These are phyloP conservation scores for Carapus acus DNA, from an alignment of 2,797 vertebrate species.

Conservation along the genomic window DNA sequence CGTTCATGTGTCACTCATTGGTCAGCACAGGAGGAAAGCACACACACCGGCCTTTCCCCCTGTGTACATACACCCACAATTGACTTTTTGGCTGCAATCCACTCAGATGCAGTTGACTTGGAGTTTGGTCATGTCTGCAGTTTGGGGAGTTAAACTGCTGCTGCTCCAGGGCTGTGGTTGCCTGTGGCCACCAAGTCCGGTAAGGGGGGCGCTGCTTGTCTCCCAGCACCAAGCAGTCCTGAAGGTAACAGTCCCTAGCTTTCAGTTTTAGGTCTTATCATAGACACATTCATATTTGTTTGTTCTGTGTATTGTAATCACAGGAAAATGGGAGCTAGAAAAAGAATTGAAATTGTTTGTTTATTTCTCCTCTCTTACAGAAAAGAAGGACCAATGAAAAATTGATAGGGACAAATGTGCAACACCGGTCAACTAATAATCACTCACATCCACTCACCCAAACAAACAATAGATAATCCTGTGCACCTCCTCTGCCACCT, in stretches of 20 bases:
- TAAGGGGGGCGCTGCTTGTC: conserved; percentile 46
- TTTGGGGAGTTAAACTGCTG: conserved; percentile 51
- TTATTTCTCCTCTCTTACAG: conserved; percentile 39
- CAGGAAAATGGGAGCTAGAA: conserved; percentile 18
- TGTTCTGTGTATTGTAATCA: conserved; percentile 43
- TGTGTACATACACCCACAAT: conserved; percentile 12
- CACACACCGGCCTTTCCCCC: conserved; percentile 39
- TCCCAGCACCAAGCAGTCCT: conserved; percentile 14
- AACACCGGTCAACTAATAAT: not conserved
- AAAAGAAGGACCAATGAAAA: conserved; percentile 58
- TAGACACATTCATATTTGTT: conserved; percentile 11
- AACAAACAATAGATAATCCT: conserved; percentile 6
- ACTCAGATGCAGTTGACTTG: conserved; percentile 44
- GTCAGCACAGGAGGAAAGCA: conserved; percentile 13
- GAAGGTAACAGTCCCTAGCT: conserved; percentile 42
- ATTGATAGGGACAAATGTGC: conserved; percentile 48
- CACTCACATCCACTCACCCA: conserved; percentile 15
- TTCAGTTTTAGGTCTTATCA: not conserved
- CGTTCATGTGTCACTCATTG: conserved; percentile 4
- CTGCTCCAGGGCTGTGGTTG: conserved; percentile 53
- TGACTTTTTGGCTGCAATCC: conserved; percentile 32
- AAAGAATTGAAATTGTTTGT: not conserved
- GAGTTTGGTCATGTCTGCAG: conserved; percentile 64
- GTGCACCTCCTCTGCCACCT: not conserved
- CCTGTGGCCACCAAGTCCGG: conserved; percentile 34